phyloP scores from a whole-genome alignment of 2,113 vertebrate species.

The Panthera tigris region DNA sequence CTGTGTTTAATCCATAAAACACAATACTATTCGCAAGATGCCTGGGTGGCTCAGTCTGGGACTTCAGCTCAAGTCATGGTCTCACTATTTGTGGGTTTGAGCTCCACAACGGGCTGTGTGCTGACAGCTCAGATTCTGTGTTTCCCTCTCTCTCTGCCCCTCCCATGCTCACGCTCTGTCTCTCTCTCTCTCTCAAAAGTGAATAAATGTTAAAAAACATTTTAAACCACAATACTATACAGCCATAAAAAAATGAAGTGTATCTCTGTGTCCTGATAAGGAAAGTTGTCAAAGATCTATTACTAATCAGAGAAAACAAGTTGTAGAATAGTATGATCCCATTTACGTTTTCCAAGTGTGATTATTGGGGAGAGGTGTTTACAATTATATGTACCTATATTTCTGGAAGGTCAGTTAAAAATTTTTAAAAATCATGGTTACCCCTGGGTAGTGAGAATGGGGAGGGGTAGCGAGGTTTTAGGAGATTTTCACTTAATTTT shows the following conservation, averaged over 20 bases:
- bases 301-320: background rate
- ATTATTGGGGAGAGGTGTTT: background rate
- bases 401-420: conserved; percentile 28
- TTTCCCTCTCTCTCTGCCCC: too few species aligned
- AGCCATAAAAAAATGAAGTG: background rate
- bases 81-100: too few species aligned
- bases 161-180: too few species aligned
- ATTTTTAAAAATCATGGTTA: background rate
- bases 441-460: background rate
- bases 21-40: background rate
- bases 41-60: too few species aligned
- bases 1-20: background rate
- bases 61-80: too few species aligned
- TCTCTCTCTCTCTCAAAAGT: too few species aligned
- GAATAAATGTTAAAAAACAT: too few species aligned
- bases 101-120: too few species aligned
- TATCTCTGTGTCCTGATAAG: background rate
- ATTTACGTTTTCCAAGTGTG: background rate
- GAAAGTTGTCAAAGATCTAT: background rate
- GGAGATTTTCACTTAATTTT: conserved; percentile 17
- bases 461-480: background rate
- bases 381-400: background rate
- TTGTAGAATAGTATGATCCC: background rate
- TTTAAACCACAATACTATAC: background rate
- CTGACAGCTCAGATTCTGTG: too few species aligned